These are phyloP conservation scores for Mermis nigrescens DNA, from an alignment of 2,888 invertebrate genomes.

Conservation along the genomic window DNA sequence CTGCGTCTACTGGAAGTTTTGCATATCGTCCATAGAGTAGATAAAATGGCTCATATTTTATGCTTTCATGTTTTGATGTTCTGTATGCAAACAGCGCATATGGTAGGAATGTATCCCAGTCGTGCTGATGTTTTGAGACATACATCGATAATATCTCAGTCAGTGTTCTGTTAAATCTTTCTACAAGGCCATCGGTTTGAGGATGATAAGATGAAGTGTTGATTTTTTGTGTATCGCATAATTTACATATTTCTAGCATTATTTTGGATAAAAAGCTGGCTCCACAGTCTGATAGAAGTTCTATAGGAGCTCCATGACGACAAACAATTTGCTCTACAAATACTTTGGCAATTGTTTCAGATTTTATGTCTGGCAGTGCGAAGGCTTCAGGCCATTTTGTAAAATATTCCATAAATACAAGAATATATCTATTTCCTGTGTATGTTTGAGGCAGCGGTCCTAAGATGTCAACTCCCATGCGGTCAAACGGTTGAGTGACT, in stretches of 20 bases:
- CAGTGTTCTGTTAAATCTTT: slow-evolving; percentile 20
- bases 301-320: slow-evolving; percentile 15
- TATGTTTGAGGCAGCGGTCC: slow-evolving; percentile 16
- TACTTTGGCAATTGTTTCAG: slow-evolving; percentile 21
- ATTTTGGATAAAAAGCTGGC: slow-evolving; percentile 15
- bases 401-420: slow-evolving; percentile 15
- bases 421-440: slow-evolving; percentile 16
- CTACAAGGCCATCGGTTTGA: slow-evolving; percentile 16
- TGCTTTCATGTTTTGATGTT: slow-evolving; percentile 14
- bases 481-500: neutral
- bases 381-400: slow-evolving; percentile 18
- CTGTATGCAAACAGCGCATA: slow-evolving; percentile 20
- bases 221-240: slow-evolving; percentile 11
- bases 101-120: slow-evolving; percentile 22
- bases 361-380: slow-evolving; percentile 23
- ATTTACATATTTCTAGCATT: slow-evolving; percentile 8
- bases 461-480: neutral
- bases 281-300: slow-evolving; percentile 17
- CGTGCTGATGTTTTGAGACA: neutral
- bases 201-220: slow-evolving; percentile 14
- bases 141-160: neutral
- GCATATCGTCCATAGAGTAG: slow-evolving; percentile 15
- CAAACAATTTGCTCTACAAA: slow-evolving; percentile 14
- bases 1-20: slow-evolving; percentile 13
- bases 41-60: slow-evolving; percentile 15